Evolutionary conservation across 64 coral and sea anemone species (phyloP).

Genomic region (Dendrophyllia cribrosa): DNA sequence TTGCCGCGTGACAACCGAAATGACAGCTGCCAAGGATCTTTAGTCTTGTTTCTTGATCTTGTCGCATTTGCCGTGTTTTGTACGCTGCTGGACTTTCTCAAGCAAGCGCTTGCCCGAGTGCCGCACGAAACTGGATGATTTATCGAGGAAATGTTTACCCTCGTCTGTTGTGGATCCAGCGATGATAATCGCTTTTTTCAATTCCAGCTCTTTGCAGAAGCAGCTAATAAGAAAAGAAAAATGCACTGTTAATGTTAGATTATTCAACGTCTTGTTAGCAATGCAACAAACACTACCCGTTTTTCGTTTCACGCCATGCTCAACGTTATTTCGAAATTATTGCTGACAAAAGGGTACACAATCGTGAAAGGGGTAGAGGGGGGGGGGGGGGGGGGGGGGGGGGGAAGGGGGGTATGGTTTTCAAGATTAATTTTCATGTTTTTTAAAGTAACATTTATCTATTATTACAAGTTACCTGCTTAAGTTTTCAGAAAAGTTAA

Average conservation of each 20-base stretch:
- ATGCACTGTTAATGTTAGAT: no score
- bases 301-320: no score
- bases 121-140: constrained; percentile 37
- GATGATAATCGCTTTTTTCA: constrained; percentile 14
- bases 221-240: neutral
- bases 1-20: no score
- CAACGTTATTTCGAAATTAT: no score
- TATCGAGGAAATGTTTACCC: constrained; percentile 4
- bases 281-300: no score
- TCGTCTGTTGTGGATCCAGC: constrained; percentile 6
- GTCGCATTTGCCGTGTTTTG: constrained; percentile 9
- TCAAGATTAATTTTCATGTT: no score
- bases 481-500: constrained; percentile 5
- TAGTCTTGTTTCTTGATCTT: constrained; percentile 6
- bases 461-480: constrained; percentile 24
- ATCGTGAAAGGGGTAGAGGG: no score
- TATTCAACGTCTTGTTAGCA: no score
- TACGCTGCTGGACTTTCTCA: constrained; percentile 20
- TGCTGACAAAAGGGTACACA: no score
- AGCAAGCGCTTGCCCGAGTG: constrained; percentile 6
- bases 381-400: no score
- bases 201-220: constrained; percentile 19
- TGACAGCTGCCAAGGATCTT: neutral
- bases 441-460: no score
- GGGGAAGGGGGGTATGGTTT: no score